Base-by-base conservation (phyloP, 2,113 vertebrate species). In the Sebastes fasciatus region DNA sequence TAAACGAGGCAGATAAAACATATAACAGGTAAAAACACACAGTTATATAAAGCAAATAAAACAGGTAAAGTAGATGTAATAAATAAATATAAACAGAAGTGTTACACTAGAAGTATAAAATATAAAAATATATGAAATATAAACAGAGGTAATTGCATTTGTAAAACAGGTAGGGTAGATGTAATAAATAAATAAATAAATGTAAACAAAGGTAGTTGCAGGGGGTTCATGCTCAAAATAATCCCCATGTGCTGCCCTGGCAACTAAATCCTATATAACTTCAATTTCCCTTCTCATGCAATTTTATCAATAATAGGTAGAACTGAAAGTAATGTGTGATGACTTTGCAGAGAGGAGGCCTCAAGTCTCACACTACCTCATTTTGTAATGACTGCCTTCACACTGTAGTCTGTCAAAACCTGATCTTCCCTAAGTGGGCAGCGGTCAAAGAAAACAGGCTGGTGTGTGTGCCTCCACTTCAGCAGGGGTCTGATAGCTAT, bases 401-500 rank as follows among this genome's bases (percentile, higher is more conserved):
- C 26, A 26, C 26, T 26, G 26, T 13, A 65, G 63, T 62, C 63
- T 80, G 63, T 83, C 68, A 79, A 72, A 84, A 86, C 70, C 49
- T 60, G 69, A 79, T 77, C 77, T 63, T 76, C 79, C 26, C 69
- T 10, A 34, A 76, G 71, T 70, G 64, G 26, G 68, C 52, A 69
- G 62, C 5, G 2, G 76, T 85, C 68, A 86, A 63, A 84, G 62
- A 21, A 63, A 71, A 80, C 52, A 71, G 34, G 43, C 58, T 54
- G 74, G 68, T 86, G 74, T 71, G 74, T 71, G 49, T 71, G 60
- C 19, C 61, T 82, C 60, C 78, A n/a, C 69, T 69, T 69, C 82
- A 57, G 64, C 73, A 84, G 65, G 49, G 26, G 43, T 83, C 77
- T 77, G 83, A 80, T 79, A 48, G 43, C 23, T 67, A 74, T 68